Base-by-base conservation (phyloP, 2,888 invertebrate species). In the Pollenia angustigena region DNA sequence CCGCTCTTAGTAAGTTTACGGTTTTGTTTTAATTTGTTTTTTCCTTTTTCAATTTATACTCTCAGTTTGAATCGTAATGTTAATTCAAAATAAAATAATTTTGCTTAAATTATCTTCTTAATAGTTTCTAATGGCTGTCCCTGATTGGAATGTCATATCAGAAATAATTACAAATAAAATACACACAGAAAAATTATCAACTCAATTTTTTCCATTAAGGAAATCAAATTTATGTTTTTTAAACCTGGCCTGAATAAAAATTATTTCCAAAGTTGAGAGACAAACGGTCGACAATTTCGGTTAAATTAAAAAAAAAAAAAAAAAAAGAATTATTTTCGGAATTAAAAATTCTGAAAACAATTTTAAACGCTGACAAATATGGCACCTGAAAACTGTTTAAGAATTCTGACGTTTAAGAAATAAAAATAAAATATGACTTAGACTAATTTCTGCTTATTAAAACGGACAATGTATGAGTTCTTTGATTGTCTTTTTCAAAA, bases 71-170 rank as follows among this genome's bases (percentile, higher is more conserved):
- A 46, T 16, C 10, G 1, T 7, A n/a, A 46, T 18, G 44, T n/a
- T 52, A 66, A 66, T 48, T 79, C 64, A 68, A 46, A 68, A 71
- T 69, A 74, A 79, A 82, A 64, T 80, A 83, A 83, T 72, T 80
- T 83, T 71, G 64, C 75, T 86, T 76, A 80, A 83, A 83, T 80
- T 62, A 72, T 44, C 66, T 66, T 42, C 18, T 71, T 75, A 82
- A 80, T 83, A 75, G 86, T 69, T 64, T 72, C 76, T 80, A 71
- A 71, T 78, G 74, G 46, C 2, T 14, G 16, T 60, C 12, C 48
- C 75, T 68, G 83, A 71, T 46, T 71, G 62, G 82, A 83, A 83
- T 83, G 40, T 56, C 48, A 79, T 56, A 81, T 23, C 32, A 52
- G 44, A 54, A 69, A 16, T 18, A 60, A 9, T 11, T 32, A 18